phyloP scores from a whole-genome alignment of 2,113 vertebrate genomes.

The Plecturocebus donacophilus region DNA sequence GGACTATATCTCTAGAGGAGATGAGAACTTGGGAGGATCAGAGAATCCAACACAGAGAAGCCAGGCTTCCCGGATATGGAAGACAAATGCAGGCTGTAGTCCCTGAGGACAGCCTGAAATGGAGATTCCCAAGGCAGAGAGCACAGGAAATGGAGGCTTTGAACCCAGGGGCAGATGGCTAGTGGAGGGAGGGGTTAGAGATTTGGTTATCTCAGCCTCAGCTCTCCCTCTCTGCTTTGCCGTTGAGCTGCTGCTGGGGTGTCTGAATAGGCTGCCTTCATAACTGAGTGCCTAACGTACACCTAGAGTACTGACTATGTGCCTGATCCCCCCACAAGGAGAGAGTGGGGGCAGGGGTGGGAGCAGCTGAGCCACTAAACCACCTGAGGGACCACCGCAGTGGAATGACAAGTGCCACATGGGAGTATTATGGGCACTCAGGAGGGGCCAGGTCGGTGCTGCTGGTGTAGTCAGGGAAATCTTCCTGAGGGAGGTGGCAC shows the following conservation, averaged over 20 bases:
- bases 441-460: background rate
- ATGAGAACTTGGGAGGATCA: background rate
- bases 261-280: background rate
- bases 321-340: background rate
- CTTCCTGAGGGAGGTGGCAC: background rate
- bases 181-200: background rate
- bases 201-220: background rate
- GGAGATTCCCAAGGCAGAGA: background rate
- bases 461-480: background rate
- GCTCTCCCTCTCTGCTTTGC: background rate
- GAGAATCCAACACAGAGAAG: conserved; percentile 20
- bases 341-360: no score
- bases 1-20: background rate
- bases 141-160: background rate
- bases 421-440: background rate
- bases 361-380: background rate
- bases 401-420: background rate
- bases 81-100: background rate
- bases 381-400: background rate
- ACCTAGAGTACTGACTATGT: background rate
- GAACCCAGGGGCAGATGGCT: background rate
- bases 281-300: background rate
- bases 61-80: background rate
- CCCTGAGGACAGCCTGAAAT: background rate
- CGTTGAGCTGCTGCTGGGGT: background rate